Conservation (phyloP, 2,113 vertebrate species). For the Aix galericulata region DNA sequence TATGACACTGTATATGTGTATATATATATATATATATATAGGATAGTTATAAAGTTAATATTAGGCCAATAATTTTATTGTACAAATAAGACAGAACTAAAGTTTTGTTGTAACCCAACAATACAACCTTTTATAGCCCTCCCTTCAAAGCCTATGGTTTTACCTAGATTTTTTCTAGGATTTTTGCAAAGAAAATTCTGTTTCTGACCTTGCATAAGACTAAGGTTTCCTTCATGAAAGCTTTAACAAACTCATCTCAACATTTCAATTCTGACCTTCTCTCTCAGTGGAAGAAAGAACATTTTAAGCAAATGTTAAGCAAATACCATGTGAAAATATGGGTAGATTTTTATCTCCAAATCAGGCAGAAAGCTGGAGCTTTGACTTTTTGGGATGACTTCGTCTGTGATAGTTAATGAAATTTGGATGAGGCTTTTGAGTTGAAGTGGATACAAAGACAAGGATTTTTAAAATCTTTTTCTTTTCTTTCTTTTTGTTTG, state of each 20-base stretch:
- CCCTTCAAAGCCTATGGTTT: neutral
- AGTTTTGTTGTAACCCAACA: neutral
- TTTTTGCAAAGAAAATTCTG: constrained; percentile 1
- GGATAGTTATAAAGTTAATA: neutral
- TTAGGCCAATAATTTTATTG: neutral
- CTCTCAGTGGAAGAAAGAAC: constrained; percentile 17
- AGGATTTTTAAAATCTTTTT: neutral
- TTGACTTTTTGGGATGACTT: constrained; percentile 34
- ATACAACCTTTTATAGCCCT: neutral
- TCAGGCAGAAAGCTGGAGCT: neutral
- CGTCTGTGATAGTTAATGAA: neutral
- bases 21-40: too few species aligned
- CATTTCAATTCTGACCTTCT: constrained; percentile 48
- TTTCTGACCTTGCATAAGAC: neutral
- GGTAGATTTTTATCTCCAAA: neutral
- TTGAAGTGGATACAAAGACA: neutral
- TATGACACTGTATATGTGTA: neutral
- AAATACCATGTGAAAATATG: constrained; percentile 42
- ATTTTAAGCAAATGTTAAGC: constrained; percentile 50
- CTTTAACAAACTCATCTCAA: constrained; percentile 46
- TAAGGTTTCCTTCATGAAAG: neutral
- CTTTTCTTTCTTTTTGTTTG: neutral
- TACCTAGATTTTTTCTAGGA: neutral
- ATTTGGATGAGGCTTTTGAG: neutral
- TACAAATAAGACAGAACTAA: neutral